Conservation (phyloP, 2,888 invertebrate genomes). For the Caenorhabditis uteleia region DNA sequence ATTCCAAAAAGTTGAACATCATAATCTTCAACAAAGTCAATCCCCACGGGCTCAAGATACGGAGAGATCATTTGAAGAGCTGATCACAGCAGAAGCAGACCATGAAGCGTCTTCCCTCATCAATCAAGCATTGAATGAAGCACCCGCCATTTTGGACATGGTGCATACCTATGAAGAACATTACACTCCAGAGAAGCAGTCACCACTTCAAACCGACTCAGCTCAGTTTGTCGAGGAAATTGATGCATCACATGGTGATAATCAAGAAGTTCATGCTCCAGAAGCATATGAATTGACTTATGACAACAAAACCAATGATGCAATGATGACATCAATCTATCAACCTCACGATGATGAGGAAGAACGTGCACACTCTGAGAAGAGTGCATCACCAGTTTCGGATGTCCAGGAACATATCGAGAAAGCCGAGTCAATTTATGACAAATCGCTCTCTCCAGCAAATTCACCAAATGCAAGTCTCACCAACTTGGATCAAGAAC, state of each 20-base stretch:
- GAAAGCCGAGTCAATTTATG: too few relatives aligned
- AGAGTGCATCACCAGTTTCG: too few relatives aligned
- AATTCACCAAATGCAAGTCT: too few relatives aligned
- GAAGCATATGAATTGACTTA: slow-evolving; percentile 11
- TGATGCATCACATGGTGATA: too few relatives aligned
- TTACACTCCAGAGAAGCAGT: slow-evolving; percentile 1
- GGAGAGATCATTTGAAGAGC: slow-evolving; percentile 12
- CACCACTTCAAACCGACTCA: neutral
- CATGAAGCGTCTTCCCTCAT: slow-evolving; percentile 11
- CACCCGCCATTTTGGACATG: slow-evolving; percentile 21
- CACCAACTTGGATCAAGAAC: slow-evolving; percentile 1
- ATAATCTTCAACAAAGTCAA: neutral
- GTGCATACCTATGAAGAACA: slow-evolving; percentile 12
- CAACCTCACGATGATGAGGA: slow-evolving; percentile 11
- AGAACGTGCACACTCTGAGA: neutral
- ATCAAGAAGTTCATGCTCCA: slow-evolving; percentile 1
- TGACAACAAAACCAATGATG: neutral
- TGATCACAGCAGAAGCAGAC: slow-evolving; percentile 10
- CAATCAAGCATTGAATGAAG: slow-evolving; percentile 13
- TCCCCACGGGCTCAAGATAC: neutral
- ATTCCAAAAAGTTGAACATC: neutral
- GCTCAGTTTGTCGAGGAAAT: neutral
- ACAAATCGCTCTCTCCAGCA: too few relatives aligned
- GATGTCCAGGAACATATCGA: too few relatives aligned
- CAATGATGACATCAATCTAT: slow-evolving; percentile 23